These are phyloP conservation scores for Acrocephalus arundinaceus DNA, from an alignment of 2,113 vertebrate species.

Conservation along the genomic window DNA sequence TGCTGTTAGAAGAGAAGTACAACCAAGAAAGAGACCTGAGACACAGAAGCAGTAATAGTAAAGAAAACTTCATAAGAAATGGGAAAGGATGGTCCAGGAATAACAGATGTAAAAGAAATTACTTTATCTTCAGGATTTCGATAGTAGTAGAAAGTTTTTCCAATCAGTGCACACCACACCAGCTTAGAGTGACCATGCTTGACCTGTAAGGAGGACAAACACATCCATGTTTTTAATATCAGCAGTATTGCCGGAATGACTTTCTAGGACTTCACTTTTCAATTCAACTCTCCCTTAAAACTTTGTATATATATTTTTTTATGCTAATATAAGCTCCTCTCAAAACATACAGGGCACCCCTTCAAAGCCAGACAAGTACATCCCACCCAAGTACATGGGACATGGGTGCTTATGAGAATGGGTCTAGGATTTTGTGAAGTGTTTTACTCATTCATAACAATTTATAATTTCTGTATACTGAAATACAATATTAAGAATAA, in stretches of 20 bases:
- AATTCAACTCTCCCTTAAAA: neutral
- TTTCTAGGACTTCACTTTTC: neutral
- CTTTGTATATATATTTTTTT: neutral
- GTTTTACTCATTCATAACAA: neutral
- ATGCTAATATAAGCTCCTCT: neutral
- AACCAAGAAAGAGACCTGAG: neutral
- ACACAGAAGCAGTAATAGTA: neutral
- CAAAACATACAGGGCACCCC: neutral
- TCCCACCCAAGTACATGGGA: neutral
- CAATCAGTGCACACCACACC: constrained; percentile 86
- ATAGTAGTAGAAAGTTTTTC: constrained; percentile 86
- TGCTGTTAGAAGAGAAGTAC: neutral
- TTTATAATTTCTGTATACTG: neutral
- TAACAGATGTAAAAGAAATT: neutral
- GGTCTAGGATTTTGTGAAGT: neutral
- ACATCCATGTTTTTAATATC: neutral
- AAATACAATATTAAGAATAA: neutral
- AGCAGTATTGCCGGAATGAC: neutral
- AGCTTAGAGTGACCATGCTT: constrained; percentile 91
- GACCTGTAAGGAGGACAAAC: constrained; percentile 73
- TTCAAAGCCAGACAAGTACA: neutral
- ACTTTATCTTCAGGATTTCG: constrained; percentile 90
- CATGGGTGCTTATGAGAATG: neutral
- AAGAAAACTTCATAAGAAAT: neutral
- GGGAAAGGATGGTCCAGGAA: neutral